A percentile compares a stretch with the other conserved stretches of the same genome.
Conservation (phyloP, 1,140 invertebrate genomes). For the Chrysoperla carnea region DNA sequence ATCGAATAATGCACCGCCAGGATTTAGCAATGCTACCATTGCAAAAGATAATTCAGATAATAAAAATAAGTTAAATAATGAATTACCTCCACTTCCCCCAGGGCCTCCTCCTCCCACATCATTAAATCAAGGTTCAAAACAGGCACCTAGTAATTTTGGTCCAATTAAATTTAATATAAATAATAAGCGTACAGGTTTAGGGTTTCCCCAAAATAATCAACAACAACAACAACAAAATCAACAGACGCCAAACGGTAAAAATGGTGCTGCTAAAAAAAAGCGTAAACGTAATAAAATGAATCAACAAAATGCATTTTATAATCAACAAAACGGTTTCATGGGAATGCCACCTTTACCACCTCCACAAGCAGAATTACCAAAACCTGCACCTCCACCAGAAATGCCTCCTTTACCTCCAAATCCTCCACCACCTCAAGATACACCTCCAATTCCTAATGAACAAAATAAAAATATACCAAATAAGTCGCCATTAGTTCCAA, state of each 20-base stretch:
- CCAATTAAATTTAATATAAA: conserved; percentile 21
- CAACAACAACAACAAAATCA: neutral
- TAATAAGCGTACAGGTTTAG: conserved; percentile 19
- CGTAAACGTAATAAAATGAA: conserved; percentile 52
- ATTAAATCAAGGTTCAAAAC: conserved; percentile 8
- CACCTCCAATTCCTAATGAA: conserved; percentile 19
- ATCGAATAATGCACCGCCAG: conserved; percentile 16
- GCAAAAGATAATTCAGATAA: neutral
- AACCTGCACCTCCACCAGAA: conserved; percentile 22
- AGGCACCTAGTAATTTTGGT: conserved; percentile 13
- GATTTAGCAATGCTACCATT: conserved; percentile 18
- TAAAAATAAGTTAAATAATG: neutral
- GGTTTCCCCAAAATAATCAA: conserved; percentile 13
- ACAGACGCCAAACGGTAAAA: conserved; percentile 22
- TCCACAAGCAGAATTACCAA: conserved; percentile 19
- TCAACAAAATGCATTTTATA: conserved; percentile 29
- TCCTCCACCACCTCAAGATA: conserved; percentile 27
- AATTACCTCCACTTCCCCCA: conserved; percentile 14
- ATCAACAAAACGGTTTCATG: conserved; percentile 17
- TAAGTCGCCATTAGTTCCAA: conserved; percentile 3
- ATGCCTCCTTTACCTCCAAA: conserved; percentile 29
- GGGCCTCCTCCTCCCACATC: conserved; percentile 17
- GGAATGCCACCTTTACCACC: conserved; percentile 37
- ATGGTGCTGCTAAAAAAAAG: conserved; percentile 49
- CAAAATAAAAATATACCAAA: conserved; percentile 1